Evolutionary conservation across 2,888 invertebrate genomes (phyloP).

Genomic region (Orchesella flavescens): DNA sequence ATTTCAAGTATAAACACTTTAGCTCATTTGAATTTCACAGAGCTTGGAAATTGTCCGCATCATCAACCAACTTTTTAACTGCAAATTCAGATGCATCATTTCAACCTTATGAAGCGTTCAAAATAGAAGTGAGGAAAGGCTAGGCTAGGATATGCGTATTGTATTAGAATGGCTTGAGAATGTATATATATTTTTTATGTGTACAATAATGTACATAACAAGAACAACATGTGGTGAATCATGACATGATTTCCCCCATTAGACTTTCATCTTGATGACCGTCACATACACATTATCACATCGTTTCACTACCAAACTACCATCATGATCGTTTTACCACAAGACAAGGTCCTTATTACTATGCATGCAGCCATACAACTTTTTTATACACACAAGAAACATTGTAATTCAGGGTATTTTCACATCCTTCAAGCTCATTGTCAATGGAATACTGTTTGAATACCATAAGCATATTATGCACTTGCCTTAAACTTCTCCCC

Average conservation of each 20-base stretch:
- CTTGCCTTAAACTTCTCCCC: too few relatives aligned
- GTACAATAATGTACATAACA: too few relatives aligned
- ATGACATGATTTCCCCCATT: neutral
- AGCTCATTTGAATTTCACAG: too few relatives aligned
- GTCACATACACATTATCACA: conserved; percentile 13
- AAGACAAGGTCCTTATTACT: neutral
- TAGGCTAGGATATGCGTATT: neutral
- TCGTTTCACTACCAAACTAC: neutral
- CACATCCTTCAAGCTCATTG: too few relatives aligned
- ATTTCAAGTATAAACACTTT: too few relatives aligned
- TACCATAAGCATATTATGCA: too few relatives aligned
- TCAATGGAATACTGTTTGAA: too few relatives aligned
- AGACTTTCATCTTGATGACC: conserved; percentile 25
- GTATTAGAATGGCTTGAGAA: neutral
- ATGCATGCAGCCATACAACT: neutral
- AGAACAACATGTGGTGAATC: neutral
- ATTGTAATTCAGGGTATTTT: too few relatives aligned
- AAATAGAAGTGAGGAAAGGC: neutral
- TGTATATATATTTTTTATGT: too few relatives aligned
- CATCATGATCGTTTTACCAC: neutral
- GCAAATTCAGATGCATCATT: conserved; percentile 3
- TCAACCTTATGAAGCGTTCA: neutral
- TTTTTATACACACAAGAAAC: too few relatives aligned
- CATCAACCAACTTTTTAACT: neutral
- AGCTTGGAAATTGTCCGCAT: too few relatives aligned